A percentile compares a stretch with the other conserved stretches of the same genome.
Evolutionary conservation across 2,888 invertebrate species (phyloP).

Genomic region (Limnephilus rhombicus): DNA sequence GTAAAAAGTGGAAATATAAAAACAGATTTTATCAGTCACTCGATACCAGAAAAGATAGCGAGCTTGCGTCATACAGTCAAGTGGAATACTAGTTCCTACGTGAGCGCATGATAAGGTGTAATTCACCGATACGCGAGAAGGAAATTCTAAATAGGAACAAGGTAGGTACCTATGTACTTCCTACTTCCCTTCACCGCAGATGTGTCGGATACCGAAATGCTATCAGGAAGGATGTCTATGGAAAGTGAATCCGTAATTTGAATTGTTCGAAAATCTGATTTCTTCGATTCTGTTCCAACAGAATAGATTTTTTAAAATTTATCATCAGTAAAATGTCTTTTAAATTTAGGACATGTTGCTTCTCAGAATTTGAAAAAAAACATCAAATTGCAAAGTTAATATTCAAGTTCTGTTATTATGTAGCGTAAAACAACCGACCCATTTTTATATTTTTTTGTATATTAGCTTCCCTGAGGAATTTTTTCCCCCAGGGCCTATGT

Average conservation of each 20-base stretch:
- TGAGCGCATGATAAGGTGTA: neutral
- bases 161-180: neutral
- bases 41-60: neutral
- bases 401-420: too few species aligned
- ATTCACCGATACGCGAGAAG: neutral
- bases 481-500: too few species aligned
- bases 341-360: too few species aligned
- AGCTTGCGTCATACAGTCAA: constrained; percentile 15
- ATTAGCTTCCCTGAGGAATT: too few species aligned
- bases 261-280: neutral
- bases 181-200: neutral
- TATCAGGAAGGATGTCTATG: neutral
- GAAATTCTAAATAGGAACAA: neutral
- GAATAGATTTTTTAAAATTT: neutral
- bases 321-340: too few species aligned
- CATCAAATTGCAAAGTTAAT: too few species aligned
- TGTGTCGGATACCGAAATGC: neutral
- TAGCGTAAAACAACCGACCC: too few species aligned
- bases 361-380: too few species aligned
- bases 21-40: constrained; percentile 31
- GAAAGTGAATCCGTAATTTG: neutral
- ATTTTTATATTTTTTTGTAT: too few species aligned
- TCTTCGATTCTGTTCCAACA: neutral
- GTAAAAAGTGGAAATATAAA: constrained; percentile 34
- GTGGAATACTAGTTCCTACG: constrained; percentile 23